Conservation (phyloP, 2,888 invertebrate genomes). For the Plutella xylostella region DNA sequence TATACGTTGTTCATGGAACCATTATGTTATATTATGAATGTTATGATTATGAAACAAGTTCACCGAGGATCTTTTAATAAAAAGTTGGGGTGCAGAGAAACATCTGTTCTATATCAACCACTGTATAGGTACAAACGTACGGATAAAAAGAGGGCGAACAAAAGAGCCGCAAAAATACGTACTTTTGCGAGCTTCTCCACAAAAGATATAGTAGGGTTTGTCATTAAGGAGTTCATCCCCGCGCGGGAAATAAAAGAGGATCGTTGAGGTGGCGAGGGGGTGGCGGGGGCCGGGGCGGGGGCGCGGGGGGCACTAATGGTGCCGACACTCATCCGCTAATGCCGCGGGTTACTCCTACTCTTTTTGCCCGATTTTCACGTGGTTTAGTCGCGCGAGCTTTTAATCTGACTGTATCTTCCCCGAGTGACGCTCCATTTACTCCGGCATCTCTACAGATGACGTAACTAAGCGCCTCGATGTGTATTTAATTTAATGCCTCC, state of each 20-base stretch:
- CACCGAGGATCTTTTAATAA: no score
- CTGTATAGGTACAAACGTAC: conserved; percentile 21
- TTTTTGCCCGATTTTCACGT: conserved; percentile 69
- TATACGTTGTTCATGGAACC: no score
- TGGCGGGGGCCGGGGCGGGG: conserved; percentile 23
- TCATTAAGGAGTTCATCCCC: conserved; percentile 71
- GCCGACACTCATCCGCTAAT: conserved; percentile 71
- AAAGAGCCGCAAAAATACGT: conserved; percentile 69
- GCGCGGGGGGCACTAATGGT: conserved; percentile 57
- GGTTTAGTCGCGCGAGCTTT: conserved; percentile 66
- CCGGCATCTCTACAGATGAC: conserved; percentile 22
- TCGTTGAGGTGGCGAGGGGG: conserved; percentile 39
- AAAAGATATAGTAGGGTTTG: conserved; percentile 71
- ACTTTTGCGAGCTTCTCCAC: conserved; percentile 66
- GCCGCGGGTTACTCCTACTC: conserved; percentile 64
- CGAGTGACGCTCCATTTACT: conserved; percentile 52
- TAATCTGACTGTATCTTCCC: conserved; percentile 62
- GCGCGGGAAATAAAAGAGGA: conserved; percentile 70
- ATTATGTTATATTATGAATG: no score
- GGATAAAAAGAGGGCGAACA: conserved; percentile 61
- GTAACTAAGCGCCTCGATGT: not conserved
- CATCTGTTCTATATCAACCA: not conserved
- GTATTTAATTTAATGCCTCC: not conserved
- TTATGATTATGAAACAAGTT: no score
- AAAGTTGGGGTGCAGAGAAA: not conserved